phyloP scores from a whole-genome alignment of 2,888 invertebrate species.

The Pterostichus madidus region DNA sequence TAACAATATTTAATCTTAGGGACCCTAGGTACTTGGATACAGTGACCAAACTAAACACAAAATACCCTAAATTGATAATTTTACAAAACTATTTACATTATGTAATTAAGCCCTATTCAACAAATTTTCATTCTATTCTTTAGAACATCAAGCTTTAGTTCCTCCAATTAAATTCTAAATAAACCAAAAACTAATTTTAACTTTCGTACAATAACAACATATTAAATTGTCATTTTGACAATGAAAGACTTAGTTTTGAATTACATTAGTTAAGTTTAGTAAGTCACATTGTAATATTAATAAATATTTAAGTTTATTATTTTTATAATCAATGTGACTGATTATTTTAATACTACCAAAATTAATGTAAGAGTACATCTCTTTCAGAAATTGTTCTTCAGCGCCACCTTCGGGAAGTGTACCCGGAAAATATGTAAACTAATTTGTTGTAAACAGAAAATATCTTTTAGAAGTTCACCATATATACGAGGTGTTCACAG shows the following conservation, averaged over 20 bases:
- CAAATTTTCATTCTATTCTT: background rate
- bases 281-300: conserved; percentile 46
- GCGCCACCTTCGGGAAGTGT: background rate
- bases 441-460: no score
- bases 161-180: background rate
- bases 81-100: conserved; percentile 62
- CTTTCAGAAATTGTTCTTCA: background rate
- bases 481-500: no score
- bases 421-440: no score
- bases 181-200: background rate
- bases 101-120: conserved; percentile 39
- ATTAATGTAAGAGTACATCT: background rate
- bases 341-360: conserved; percentile 3
- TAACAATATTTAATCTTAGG: conserved; percentile 69
- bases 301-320: background rate
- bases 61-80: conserved; percentile 39
- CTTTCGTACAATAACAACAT: conserved; percentile 20
- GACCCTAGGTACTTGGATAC: conserved; percentile 56
- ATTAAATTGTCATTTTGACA: background rate
- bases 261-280: conserved; percentile 33
- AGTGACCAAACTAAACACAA: conserved; percentile 55
- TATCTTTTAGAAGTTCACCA: no score
- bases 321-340: conserved; percentile 31
- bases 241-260: conserved; percentile 51
- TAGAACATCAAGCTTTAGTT: background rate